Conservation (phyloP, 2,113 vertebrate genomes). For the Numenius arquata region DNA sequence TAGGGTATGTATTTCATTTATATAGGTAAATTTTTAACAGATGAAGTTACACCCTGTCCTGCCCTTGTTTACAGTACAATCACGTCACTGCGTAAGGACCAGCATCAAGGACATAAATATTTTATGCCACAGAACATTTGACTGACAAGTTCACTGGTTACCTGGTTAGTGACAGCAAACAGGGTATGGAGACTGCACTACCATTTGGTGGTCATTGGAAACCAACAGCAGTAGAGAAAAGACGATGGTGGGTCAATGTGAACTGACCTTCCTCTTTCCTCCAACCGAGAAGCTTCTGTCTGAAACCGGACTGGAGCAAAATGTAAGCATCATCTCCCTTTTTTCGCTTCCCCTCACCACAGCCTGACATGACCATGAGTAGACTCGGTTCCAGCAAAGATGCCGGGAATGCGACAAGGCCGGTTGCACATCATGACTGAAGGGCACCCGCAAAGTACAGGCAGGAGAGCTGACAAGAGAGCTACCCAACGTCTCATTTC, state of each 20-base stretch:
- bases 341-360: not conserved
- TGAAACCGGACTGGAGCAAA: not conserved
- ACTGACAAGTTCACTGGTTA: not conserved
- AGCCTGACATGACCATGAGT: not conserved
- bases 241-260: fast-evolving
- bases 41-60: not conserved
- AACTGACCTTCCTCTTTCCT: not conserved
- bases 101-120: not conserved
- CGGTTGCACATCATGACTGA: not conserved
- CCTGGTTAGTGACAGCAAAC: not conserved
- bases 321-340: not conserved
- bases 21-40: not conserved
- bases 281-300: not conserved
- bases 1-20: not conserved
- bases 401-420: not conserved
- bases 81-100: not conserved
- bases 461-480: not conserved
- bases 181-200: not conserved
- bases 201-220: not conserved
- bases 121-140: not conserved
- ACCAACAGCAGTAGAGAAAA: not conserved
- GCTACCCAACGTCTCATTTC: not conserved
- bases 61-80: not conserved
- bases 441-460: not conserved
- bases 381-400: not conserved